Evolutionary conservation across 2,797 vertebrate genomes (phyloP).

Genomic region (Vultur gryphus): DNA sequence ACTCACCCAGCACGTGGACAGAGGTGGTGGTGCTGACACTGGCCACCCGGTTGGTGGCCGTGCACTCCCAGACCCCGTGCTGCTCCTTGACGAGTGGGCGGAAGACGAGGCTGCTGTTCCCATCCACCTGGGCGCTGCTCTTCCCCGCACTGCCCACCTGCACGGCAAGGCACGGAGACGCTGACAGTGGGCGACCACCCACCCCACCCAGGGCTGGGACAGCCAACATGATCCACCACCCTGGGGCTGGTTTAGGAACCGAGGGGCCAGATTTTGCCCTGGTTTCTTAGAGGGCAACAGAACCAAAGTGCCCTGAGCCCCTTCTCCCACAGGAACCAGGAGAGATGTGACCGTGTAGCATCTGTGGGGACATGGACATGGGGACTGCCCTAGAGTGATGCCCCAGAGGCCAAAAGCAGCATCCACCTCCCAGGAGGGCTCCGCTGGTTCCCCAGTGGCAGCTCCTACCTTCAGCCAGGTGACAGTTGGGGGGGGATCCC

Average conservation of each 20-base stretch:
- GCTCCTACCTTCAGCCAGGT: constrained; percentile 89
- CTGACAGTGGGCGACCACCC: neutral
- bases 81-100: constrained; percentile 87
- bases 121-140: constrained; percentile 73
- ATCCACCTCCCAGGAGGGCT: rapidly evolving
- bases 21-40: constrained; percentile 79
- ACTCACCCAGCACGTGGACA: constrained; percentile 88
- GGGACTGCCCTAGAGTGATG: neutral
- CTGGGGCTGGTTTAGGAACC: neutral
- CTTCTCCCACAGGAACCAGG: neutral
- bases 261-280: no score
- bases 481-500: constrained; percentile 85
- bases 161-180: neutral
- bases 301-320: neutral
- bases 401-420: neutral
- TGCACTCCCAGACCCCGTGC: constrained; percentile 90
- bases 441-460: neutral
- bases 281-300: neutral
- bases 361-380: rapidly evolving
- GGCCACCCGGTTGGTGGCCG: constrained; percentile 86
- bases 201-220: rapidly evolving
- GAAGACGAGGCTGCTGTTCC: constrained; percentile 86
- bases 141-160: constrained; percentile 81
- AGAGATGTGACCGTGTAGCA: neutral
- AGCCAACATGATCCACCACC: rapidly evolving